A percentile compares a stretch with the other conserved stretches of the same genome.
Conservation (phyloP, 2,113 vertebrate genomes). For the Albula goreensis region DNA sequence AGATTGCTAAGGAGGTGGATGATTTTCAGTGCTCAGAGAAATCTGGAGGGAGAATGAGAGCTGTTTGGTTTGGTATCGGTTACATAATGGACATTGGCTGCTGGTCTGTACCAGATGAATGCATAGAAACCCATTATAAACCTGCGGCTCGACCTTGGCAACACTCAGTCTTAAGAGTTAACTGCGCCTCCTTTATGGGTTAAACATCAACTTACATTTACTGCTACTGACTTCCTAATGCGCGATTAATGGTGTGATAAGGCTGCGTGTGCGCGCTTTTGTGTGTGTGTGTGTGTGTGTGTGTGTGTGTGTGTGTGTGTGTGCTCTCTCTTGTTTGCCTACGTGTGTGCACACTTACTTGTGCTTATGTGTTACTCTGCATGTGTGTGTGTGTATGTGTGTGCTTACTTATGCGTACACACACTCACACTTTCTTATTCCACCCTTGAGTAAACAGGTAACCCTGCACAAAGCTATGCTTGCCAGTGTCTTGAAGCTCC, state of each 20-base stretch:
- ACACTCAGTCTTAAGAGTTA: slow-evolving; percentile 12
- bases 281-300: slow-evolving; percentile 18
- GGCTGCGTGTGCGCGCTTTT: slow-evolving; percentile 25
- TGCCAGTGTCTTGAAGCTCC: background rate
- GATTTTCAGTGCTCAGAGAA: background rate
- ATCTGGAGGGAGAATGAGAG: background rate
- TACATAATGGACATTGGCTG: background rate
- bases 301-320: background rate
- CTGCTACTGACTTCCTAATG: slow-evolving; percentile 39
- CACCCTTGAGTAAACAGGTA: background rate
- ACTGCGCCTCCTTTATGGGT: slow-evolving; percentile 19
- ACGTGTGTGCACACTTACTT: too few species aligned
- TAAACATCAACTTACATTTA: slow-evolving; percentile 48
- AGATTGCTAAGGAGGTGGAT: background rate
- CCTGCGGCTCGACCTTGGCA: background rate
- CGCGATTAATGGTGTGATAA: slow-evolving; percentile 41
- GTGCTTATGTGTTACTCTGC: too few species aligned
- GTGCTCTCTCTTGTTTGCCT: background rate
- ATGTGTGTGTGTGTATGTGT: background rate
- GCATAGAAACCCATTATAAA: background rate
- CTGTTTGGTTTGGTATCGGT: background rate
- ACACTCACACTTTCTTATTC: background rate
- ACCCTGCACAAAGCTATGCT: background rate
- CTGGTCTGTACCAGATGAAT: background rate
- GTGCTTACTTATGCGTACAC: background rate